Conservation (phyloP, 2,797 vertebrate genomes). For the Galaxias olidus region DNA sequence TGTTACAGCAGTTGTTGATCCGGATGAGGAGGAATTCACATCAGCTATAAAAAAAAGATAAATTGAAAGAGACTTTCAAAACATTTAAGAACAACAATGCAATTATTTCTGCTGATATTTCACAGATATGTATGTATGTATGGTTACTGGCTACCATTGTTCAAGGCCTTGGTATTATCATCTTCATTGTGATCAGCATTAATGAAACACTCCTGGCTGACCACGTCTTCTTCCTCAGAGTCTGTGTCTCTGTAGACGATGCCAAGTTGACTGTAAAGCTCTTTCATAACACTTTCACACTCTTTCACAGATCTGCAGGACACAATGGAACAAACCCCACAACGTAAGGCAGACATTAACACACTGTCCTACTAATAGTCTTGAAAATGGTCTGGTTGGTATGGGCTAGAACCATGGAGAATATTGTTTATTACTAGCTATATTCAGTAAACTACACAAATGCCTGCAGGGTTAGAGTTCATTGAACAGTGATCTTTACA, state of each 20-base stretch:
- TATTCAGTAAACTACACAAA: not conserved
- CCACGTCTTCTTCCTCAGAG: slow-evolving; percentile 5
- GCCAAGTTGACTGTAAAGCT: slow-evolving; percentile 3
- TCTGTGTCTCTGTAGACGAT: slow-evolving; percentile 17
- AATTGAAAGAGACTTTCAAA: no score
- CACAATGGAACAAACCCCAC: not conserved
- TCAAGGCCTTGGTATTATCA: not conserved
- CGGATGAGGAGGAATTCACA: no score
- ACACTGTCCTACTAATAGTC: not conserved
- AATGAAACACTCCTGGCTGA: not conserved
- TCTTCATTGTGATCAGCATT: not conserved
- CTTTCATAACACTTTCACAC: slow-evolving; percentile 4
- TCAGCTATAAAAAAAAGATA: no score
- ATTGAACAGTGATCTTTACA: no score
- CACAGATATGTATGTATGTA: no score
- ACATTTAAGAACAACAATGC: no score
- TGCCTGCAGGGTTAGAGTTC: no score
- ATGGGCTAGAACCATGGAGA: no score
- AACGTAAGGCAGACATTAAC: not conserved
- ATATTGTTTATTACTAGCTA: not conserved
- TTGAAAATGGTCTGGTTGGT: no score
- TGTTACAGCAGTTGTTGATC: no score
- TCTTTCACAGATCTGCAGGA: not conserved
- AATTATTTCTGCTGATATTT: no score
- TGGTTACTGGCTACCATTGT: not conserved